Evolutionary conservation across 1,140 invertebrate species (phyloP).

Genomic region (Theocolax elegans): DNA sequence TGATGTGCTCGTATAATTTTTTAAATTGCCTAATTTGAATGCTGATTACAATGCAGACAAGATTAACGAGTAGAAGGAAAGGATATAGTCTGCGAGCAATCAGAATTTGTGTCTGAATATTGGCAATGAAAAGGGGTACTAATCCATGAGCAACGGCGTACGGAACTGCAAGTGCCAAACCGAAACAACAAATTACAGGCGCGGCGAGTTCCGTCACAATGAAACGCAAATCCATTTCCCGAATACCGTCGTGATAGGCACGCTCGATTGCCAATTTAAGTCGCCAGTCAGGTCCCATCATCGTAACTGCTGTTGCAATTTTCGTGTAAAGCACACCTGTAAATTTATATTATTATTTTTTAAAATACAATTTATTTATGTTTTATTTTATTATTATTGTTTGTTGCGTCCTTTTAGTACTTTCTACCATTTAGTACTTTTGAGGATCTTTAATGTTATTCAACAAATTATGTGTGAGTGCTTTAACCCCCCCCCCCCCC

Average conservation of each 20-base stretch:
- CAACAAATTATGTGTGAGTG: no score
- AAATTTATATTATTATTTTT: neutral
- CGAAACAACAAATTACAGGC: slow-evolving; percentile 89
- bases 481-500: no score
- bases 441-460: no score
- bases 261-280: slow-evolving; percentile 91
- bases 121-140: slow-evolving; percentile 82
- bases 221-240: slow-evolving; percentile 91
- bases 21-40: slow-evolving; percentile 92
- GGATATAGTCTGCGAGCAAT: slow-evolving; percentile 93
- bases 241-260: slow-evolving; percentile 89
- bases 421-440: no score
- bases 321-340: slow-evolving; percentile 94
- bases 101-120: slow-evolving; percentile 78
- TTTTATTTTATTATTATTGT: no score
- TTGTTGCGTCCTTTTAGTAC: no score
- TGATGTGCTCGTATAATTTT: slow-evolving; percentile 97
- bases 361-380: no score
- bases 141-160: slow-evolving; percentile 88
- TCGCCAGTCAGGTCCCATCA: slow-evolving; percentile 98
- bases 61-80: slow-evolving; percentile 78
- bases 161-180: slow-evolving; percentile 88
- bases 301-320: slow-evolving; percentile 94
- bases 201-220: slow-evolving; percentile 87
- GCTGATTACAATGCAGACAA: slow-evolving; percentile 77